Conservation (phyloP, 2,797 vertebrate species). For the Eulemur rubriventer region DNA sequence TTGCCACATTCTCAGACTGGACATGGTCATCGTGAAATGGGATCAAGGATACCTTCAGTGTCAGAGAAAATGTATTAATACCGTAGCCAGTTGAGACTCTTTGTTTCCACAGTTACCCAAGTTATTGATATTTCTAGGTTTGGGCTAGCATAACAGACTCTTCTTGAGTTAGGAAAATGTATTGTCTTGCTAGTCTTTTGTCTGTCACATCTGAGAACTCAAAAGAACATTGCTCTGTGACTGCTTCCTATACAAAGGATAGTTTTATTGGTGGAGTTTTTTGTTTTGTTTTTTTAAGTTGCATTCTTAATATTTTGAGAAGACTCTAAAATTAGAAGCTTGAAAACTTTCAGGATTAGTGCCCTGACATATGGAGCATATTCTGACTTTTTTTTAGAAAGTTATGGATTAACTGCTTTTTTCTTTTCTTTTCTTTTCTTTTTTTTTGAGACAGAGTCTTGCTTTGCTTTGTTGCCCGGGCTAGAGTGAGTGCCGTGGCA, state of each 20-base stretch:
- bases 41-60: not conserved
- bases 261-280: not conserved
- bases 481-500: too few relatives aligned
- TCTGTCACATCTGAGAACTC: not conserved
- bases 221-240: not conserved
- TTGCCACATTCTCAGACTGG: not conserved
- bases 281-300: conserved; percentile 11
- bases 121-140: not conserved
- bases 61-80: not conserved
- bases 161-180: not conserved
- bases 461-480: too few relatives aligned
- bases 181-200: not conserved
- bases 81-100: not conserved
- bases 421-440: too few relatives aligned
- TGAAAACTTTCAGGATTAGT: not conserved
- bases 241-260: not conserved
- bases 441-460: too few relatives aligned
- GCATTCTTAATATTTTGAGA: conserved; percentile 2
- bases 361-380: not conserved
- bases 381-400: conserved; percentile 5
- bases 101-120: not conserved
- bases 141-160: not conserved
- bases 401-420: not conserved
- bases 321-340: conserved; percentile 14
- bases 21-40: not conserved